phyloP scores from a whole-genome alignment of 2,113 vertebrate genomes.

The Lycocorax pyrrhopterus region DNA sequence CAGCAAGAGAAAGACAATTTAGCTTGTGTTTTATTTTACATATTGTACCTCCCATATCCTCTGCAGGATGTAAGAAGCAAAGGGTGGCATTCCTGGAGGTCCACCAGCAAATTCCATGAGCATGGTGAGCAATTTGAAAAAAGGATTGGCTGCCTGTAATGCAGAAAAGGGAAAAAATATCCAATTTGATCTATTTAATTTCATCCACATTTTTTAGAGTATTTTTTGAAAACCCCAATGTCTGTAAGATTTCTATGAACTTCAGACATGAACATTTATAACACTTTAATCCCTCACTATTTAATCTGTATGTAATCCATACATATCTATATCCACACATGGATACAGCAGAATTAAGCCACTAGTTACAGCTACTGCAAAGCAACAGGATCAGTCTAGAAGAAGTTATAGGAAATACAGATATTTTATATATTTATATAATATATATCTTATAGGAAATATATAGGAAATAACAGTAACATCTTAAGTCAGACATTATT shows the following conservation, averaged over 20 bases:
- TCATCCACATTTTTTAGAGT: neutral
- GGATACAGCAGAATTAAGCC: neutral
- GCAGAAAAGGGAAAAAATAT: neutral
- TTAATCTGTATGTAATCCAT: neutral
- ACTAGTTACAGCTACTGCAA: neutral
- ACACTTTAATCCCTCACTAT: neutral
- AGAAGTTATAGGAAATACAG: neutral
- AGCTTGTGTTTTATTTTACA: neutral
- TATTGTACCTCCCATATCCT: conserved; percentile 96
- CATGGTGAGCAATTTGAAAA: conserved; percentile 98
- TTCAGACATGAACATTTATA: neutral
- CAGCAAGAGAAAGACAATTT: neutral
- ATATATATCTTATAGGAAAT: neutral
- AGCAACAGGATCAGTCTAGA: neutral
- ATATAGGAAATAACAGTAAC: neutral
- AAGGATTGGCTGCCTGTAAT: conserved; percentile 94
- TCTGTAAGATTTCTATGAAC: neutral
- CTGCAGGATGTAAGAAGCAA: conserved; percentile 97
- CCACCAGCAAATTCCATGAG: conserved; percentile 98
- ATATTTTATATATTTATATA: neutral
- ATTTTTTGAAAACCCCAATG: neutral
- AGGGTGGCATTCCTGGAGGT: conserved; percentile 97
- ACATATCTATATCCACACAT: neutral
- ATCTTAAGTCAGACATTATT: neutral
- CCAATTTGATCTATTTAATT: neutral